Evolutionary conservation across 2,888 invertebrate species (phyloP).

Genomic region (Ochropleura leucogaster): DNA sequence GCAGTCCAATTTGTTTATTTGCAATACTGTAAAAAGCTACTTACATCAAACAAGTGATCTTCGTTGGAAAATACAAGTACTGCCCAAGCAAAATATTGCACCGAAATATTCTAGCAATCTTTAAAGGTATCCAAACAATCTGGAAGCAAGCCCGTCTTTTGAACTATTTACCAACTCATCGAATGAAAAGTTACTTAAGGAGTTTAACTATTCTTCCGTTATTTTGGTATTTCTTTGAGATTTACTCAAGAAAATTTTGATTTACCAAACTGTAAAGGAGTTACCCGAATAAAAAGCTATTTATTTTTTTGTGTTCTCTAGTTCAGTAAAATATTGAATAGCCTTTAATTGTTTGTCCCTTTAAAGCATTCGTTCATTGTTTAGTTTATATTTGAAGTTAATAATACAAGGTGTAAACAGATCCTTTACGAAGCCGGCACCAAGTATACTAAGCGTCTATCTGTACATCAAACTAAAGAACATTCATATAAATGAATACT

Average conservation of each 20-base stretch:
- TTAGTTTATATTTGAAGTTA: conserved; percentile 29
- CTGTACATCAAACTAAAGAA: neutral
- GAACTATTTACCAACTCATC: conserved; percentile 40
- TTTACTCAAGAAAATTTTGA: conserved; percentile 20
- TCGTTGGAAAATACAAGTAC: conserved; percentile 3
- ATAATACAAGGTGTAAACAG: neutral
- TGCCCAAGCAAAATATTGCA: conserved; percentile 10
- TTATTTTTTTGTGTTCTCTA: conserved; percentile 36
- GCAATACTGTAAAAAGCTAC: neutral
- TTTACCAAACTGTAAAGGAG: conserved; percentile 59
- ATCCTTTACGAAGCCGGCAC: neutral
- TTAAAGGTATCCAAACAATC: conserved; percentile 29
- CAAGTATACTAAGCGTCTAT: neutral
- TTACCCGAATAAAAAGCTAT: conserved; percentile 36
- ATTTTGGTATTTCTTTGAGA: conserved; percentile 20
- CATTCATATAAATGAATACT: neutral
- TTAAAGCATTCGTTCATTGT: conserved; percentile 45
- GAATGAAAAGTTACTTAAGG: conserved; percentile 20
- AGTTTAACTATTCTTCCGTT: conserved; percentile 21
- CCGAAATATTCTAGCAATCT: conserved; percentile 22
- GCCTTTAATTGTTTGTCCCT: conserved; percentile 45
- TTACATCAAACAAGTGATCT: neutral
- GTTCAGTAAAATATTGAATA: conserved; percentile 46
- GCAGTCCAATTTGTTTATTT: neutral
- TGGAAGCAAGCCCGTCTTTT: conserved; percentile 9